Conservation (phyloP, 2,888 invertebrate species). For the Lithophane leautieri region DNA sequence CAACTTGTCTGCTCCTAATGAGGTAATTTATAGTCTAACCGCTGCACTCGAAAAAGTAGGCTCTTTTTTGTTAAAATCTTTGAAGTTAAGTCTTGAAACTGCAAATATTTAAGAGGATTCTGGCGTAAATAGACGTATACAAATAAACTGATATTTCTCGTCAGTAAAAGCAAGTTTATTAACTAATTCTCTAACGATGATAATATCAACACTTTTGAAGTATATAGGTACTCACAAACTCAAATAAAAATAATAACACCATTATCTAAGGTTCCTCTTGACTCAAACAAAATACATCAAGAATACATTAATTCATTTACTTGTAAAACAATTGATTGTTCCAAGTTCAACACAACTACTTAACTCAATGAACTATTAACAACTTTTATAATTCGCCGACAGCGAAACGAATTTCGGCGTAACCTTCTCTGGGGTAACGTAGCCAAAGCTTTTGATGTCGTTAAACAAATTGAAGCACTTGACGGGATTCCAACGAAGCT, state of each 20-base stretch:
- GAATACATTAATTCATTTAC: neutral
- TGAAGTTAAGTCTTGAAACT: conserved; percentile 28
- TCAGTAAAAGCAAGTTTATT: neutral
- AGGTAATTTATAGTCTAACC: conserved; percentile 86
- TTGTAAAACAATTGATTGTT: conserved; percentile 7
- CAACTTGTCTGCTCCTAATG: conserved; percentile 88
- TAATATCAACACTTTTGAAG: neutral
- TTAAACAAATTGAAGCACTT: conserved; percentile 86
- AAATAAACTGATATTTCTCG: neutral
- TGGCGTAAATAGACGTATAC: neutral
- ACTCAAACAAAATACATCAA: conserved; percentile 2
- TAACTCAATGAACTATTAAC: conserved; percentile 11
- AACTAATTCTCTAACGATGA: too few species aligned
- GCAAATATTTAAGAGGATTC: conserved; percentile 14
- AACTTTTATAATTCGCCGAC: conserved; percentile 17
- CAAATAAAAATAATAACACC: neutral
- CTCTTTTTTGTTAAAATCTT: conserved; percentile 60
- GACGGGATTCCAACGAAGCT: conserved; percentile 80
- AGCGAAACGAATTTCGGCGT: conserved; percentile 41
- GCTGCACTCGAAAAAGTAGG: conserved; percentile 57
- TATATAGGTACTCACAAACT: neutral
- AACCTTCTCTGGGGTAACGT: conserved; percentile 67
- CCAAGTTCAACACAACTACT: conserved; percentile 27
- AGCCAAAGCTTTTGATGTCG: conserved; percentile 80
- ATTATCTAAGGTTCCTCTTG: neutral